Evolutionary conservation across 1,140 invertebrate species (phyloP).

Genomic region (Pomacea maculata): DNA sequence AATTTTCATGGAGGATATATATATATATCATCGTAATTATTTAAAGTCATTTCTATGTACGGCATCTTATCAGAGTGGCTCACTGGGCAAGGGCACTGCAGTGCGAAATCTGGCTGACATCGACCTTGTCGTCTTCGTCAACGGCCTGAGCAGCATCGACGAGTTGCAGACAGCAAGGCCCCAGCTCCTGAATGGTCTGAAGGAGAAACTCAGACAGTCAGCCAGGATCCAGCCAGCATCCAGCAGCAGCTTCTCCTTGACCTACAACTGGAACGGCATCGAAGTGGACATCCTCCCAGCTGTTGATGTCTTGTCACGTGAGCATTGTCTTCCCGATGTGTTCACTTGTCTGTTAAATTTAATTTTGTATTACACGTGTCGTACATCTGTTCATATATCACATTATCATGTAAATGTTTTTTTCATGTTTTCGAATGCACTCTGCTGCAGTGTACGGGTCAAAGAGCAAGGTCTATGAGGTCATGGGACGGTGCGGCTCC

Average conservation of each 20-base stretch:
- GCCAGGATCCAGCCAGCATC: neutral
- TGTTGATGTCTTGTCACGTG: neutral
- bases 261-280: neutral
- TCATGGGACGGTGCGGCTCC: no score
- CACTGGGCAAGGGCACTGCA: slow-evolving; percentile 1
- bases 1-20: no score
- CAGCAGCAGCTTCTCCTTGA: neutral
- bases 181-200: neutral
- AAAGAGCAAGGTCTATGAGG: no score
- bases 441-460: no score
- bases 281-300: slow-evolving; percentile 1
- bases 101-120: neutral
- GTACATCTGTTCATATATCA: no score
- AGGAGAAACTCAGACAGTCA: neutral
- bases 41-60: neutral
- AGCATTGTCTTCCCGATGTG: neutral
- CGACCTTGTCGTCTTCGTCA: slow-evolving; percentile 1
- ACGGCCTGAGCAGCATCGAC: neutral
- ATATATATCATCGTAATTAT: no score
- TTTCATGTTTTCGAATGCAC: no score
- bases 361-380: neutral
- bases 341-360: neutral
- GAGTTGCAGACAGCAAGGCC: neutral
- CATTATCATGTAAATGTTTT: no score
- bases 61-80: neutral